A percentile compares a stretch with the other conserved stretches of the same genome.
These are phyloP conservation scores for Montipora capricornis DNA, from an alignment of 64 coral and sea anemone genomes.

Conservation along the genomic window DNA sequence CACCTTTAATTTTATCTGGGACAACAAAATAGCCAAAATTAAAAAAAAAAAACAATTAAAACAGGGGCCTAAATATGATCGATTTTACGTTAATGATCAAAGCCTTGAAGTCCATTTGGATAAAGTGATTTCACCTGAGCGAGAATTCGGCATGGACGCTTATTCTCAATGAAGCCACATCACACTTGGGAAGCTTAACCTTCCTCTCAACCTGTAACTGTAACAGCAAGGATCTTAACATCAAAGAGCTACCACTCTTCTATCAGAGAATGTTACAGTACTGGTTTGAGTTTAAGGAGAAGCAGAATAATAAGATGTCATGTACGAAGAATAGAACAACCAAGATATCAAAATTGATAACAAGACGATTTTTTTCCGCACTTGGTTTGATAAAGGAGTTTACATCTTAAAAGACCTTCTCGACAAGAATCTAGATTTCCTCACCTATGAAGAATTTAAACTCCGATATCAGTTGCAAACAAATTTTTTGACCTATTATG, in stretches of 20 bases:
- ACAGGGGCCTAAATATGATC: background rate
- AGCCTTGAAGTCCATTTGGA: background rate
- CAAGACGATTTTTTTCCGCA: background rate
- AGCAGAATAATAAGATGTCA: background rate
- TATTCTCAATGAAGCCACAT: background rate
- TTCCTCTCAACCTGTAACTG: background rate
- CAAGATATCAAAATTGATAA: background rate
- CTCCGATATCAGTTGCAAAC: background rate
- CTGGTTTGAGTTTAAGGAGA: background rate
- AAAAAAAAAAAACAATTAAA: background rate
- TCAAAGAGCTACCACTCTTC: conserved; percentile 11
- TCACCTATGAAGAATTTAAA: background rate
- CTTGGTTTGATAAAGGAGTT: background rate
- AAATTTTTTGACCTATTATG: background rate
- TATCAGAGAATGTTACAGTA: background rate
- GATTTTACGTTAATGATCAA: conserved; percentile 5
- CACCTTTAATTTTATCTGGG: background rate
- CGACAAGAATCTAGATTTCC: background rate
- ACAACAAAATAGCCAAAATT: background rate
- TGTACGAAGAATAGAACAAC: background rate
- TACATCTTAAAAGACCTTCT: background rate
- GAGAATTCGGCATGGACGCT: background rate
- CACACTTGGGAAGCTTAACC: background rate
- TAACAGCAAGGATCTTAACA: background rate
- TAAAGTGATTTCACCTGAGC: background rate